A percentile compares a stretch with the other conserved stretches of the same genome.
phyloP scores from a whole-genome alignment of 2,113 vertebrate genomes.

The Motacilla tschutschensis region DNA sequence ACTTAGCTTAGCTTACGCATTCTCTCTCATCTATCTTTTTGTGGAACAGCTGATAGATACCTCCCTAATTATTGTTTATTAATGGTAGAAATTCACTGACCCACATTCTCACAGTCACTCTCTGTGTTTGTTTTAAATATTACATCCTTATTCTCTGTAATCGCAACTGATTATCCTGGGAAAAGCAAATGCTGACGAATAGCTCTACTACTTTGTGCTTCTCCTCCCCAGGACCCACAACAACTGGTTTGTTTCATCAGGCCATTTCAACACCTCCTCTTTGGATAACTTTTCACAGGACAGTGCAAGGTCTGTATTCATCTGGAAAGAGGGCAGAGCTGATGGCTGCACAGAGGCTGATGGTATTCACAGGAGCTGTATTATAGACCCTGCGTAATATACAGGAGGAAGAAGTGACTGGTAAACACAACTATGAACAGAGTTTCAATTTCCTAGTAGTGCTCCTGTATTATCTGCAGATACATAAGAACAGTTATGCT shows the following conservation, averaged over 20 bases:
- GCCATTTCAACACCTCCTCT: background rate
- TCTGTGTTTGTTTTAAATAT: conserved; percentile 33
- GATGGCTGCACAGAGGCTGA: background rate
- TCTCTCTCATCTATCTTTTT: background rate
- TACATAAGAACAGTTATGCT: conserved; percentile 23
- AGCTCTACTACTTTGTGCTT: background rate
- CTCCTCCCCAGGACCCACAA: background rate
- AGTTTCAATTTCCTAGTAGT: background rate
- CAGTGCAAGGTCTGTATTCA: background rate
- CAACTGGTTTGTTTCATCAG: conserved; percentile 3
- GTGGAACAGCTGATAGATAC: conserved; percentile 27
- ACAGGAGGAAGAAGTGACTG: background rate
- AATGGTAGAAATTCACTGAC: conserved; percentile 14
- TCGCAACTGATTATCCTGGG: conserved; percentile 1
- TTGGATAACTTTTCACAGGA: background rate
- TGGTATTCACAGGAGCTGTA: background rate
- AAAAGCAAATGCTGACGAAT: background rate
- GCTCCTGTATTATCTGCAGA: conserved; percentile 11
- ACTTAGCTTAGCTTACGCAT: conserved; percentile 8
- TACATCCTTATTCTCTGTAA: conserved; percentile 5
- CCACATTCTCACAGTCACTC: conserved; percentile 10
- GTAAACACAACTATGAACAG: background rate
- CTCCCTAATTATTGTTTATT: conserved; percentile 59
- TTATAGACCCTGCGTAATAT: background rate
- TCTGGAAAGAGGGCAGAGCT: background rate